phyloP scores from a whole-genome alignment of 2,888 invertebrate species.

The Terebella lapidaria region DNA sequence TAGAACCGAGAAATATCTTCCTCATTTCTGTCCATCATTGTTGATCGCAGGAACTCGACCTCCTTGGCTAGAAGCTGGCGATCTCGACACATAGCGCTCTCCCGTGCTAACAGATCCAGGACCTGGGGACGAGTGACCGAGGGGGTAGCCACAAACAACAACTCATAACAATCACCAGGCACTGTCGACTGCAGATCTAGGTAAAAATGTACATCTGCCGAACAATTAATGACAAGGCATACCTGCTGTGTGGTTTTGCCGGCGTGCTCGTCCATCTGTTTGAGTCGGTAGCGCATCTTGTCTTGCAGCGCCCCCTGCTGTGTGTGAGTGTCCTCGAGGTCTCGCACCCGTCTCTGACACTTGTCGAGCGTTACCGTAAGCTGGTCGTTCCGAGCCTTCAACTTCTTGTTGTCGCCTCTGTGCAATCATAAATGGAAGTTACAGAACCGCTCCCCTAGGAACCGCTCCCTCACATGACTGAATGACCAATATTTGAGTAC shows the following conservation, averaged over 20 bases:
- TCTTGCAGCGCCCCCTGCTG: slow-evolving; percentile 43
- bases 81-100: slow-evolving; percentile 38
- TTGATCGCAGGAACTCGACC: slow-evolving; percentile 44
- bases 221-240: not conserved
- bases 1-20: not conserved
- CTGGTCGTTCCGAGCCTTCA: slow-evolving; percentile 33
- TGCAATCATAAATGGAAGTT: not conserved
- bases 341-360: slow-evolving; percentile 28
- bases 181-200: too few species aligned
- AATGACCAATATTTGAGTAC: not conserved
- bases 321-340: slow-evolving; percentile 40
- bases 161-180: not conserved
- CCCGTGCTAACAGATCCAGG: slow-evolving; percentile 39
- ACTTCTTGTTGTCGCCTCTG: slow-evolving; percentile 25
- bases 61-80: slow-evolving; percentile 43
- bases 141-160: not conserved
- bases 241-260: slow-evolving; percentile 44
- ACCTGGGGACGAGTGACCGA: slow-evolving; percentile 28
- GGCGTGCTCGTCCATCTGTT: slow-evolving; percentile 43
- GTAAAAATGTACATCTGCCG: not conserved
- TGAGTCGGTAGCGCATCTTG: slow-evolving; percentile 45
- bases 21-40: slow-evolving; percentile 23
- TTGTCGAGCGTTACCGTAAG: slow-evolving; percentile 32
- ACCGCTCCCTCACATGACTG: not conserved
- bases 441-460: not conserved